Evolutionary conservation across 2,113 vertebrate species (phyloP), one percentile per base, ranked within the genome.

Genomic region (Corythoichthys intestinalis): DNA sequence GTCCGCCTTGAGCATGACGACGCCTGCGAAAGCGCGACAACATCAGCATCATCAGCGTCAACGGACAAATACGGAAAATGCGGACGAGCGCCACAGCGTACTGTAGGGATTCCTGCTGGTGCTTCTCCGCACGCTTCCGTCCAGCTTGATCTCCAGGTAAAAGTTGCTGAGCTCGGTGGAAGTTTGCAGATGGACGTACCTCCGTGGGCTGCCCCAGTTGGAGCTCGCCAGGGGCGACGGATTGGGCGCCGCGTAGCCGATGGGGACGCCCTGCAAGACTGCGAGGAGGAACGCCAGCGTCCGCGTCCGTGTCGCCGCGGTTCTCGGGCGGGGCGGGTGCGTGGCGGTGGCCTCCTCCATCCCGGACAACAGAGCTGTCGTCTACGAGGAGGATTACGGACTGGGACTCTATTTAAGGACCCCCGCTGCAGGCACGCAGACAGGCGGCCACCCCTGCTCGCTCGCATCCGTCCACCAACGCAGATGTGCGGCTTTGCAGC

Each of bases 111-210:
- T 95, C 84, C 95, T 93, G 56, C 88, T 79, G 2, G 94, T 91
- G 0, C 88, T 88, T 48, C 94, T 95, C 4, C 95, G 91, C 66
- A 99, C 79, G 0, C 87, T 90, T 60, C 97, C 96, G 0, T 94
- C 94, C 0, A 89, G 67, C 0, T 89, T 91, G 87, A 99, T 96
- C 77, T 96, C 95, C 76, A 99, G 89, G 83, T 97, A 96, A 88
- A 94, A 94, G 88, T 93, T 96, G 89, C 86, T 94, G 37, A 91
- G 70, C 1, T 93, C 91, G 17, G 92, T 90, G 66, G 88, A 90
- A 1, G 91, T 91, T 83, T 91, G 90, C 82, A 93, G 89, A 83
- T 99, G 96, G 17, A 91, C 76, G 76, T 94, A 93, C 77, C 47
- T 87, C 61, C 93, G 90, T 52, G 91, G 90, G 82, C 89, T 92